Conservation (phyloP, 2,888 invertebrate genomes). For the Lymantria monacha region DNA sequence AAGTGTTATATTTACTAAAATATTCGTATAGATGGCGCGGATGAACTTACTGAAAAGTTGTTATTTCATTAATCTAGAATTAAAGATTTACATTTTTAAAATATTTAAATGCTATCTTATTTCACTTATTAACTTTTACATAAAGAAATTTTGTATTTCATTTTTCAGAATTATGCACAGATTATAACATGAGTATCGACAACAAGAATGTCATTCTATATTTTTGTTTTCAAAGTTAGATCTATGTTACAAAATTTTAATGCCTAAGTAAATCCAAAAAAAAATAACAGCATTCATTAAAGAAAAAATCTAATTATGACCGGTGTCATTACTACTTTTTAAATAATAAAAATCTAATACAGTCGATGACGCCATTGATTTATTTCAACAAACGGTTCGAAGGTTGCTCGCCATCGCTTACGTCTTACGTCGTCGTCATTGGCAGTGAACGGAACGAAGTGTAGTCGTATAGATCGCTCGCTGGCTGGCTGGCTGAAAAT, state of each 20-base stretch:
- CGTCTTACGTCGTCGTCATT: conserved; percentile 57
- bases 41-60: no score
- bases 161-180: no score
- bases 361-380: conserved; percentile 37
- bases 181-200: no score
- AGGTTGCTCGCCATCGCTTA: conserved; percentile 50
- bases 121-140: no score
- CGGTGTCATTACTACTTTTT: background rate
- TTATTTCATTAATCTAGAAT: no score
- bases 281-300: background rate
- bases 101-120: no score
- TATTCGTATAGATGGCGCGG: no score
- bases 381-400: conserved; percentile 37
- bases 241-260: background rate
- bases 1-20: no score
- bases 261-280: background rate
- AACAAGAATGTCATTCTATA: no score
- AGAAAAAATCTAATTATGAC: background rate
- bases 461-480: conserved; percentile 79
- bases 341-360: background rate
- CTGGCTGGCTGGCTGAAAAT: conserved; percentile 80
- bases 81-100: no score
- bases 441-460: conserved; percentile 80
- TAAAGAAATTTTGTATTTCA: no score
- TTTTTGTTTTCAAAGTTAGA: no score